phyloP scores from a whole-genome alignment of 2,113 vertebrate species.

The Laticauda colubrina region DNA sequence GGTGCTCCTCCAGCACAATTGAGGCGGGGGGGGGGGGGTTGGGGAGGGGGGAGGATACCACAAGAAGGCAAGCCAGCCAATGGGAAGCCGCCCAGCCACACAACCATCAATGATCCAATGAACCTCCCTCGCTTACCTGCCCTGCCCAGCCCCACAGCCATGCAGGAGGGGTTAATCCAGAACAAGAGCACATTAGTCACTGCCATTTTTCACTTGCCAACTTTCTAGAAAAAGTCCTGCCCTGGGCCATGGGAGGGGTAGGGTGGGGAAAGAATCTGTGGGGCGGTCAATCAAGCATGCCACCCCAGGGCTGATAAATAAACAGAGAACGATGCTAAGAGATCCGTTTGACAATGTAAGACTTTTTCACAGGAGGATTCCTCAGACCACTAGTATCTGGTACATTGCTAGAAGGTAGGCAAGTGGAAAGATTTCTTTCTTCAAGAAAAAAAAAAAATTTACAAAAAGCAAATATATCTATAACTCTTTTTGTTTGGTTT shows the following conservation, averaged over 20 bases:
- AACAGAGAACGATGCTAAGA: constrained; percentile 58
- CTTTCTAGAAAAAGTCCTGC: constrained; percentile 73
- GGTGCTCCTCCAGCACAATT: neutral
- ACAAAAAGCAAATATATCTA: constrained; percentile 54
- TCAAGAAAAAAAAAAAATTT: constrained; percentile 66
- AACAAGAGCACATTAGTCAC: constrained; percentile 64
- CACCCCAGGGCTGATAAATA: constrained; percentile 59
- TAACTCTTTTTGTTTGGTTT: neutral
- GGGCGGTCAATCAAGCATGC: constrained; percentile 68
- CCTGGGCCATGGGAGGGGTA: constrained; percentile 64
- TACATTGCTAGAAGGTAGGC: constrained; percentile 75
- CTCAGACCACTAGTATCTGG: constrained; percentile 73
- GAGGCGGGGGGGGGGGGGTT: neutral
- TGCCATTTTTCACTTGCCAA: constrained; percentile 75
- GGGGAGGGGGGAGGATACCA: neutral
- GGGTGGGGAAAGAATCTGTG: constrained; percentile 46
- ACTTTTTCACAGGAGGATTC: constrained; percentile 74
- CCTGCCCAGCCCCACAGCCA: constrained; percentile 53
- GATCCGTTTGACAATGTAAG: constrained; percentile 73
- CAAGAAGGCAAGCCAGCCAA: constrained; percentile 36
- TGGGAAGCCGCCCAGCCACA: constrained; percentile 49
- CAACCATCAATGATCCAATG: constrained; percentile 35
- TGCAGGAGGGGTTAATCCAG: constrained; percentile 48
- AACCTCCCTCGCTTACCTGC: constrained; percentile 35
- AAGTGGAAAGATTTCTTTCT: constrained; percentile 75